Evolutionary conservation across 1,140 invertebrate species (phyloP).

Genomic region (Dreissena rostriformis): DNA sequence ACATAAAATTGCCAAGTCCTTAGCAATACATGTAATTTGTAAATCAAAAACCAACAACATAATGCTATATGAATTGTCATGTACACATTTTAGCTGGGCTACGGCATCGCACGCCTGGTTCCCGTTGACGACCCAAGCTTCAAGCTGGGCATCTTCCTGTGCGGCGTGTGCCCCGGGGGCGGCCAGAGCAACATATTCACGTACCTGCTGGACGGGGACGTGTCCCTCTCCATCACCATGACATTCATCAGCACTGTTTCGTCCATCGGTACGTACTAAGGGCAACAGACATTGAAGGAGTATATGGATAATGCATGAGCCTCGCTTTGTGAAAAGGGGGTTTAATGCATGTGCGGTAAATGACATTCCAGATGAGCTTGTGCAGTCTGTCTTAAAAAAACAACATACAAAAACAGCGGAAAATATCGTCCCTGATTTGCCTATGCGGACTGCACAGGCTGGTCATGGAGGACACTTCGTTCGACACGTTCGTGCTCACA

Average conservation of each 20-base stretch:
- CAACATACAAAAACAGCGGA: no score
- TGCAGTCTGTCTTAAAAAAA: no score
- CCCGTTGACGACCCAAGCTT: conserved; percentile 63
- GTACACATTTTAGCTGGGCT: conserved; percentile 61
- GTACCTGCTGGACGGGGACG: conserved; percentile 81
- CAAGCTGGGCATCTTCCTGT: conserved; percentile 80
- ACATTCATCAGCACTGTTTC: conserved; percentile 71
- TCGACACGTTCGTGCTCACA: background rate
- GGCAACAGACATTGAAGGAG: conserved; percentile 37
- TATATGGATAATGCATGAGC: no score
- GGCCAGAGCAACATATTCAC: conserved; percentile 82
- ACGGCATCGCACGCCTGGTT: conserved; percentile 50
- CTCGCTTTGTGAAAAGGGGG: no score
- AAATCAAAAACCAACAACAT: no score
- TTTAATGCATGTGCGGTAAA: no score
- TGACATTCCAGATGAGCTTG: no score
- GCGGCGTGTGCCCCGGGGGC: conserved; percentile 81
- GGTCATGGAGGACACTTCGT: no score
- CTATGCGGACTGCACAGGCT: no score
- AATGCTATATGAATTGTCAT: no score
- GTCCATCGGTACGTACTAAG: conserved; percentile 51
- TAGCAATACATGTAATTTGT: no score
- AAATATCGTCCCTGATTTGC: background rate
- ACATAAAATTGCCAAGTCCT: background rate
- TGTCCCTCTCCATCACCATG: conserved; percentile 81